Percentiles rank a stretch among this genome's conserved stretches.
phyloP scores from a whole-genome alignment of 2,797 vertebrate genomes.

The Typhlichthys eigenmanni region DNA sequence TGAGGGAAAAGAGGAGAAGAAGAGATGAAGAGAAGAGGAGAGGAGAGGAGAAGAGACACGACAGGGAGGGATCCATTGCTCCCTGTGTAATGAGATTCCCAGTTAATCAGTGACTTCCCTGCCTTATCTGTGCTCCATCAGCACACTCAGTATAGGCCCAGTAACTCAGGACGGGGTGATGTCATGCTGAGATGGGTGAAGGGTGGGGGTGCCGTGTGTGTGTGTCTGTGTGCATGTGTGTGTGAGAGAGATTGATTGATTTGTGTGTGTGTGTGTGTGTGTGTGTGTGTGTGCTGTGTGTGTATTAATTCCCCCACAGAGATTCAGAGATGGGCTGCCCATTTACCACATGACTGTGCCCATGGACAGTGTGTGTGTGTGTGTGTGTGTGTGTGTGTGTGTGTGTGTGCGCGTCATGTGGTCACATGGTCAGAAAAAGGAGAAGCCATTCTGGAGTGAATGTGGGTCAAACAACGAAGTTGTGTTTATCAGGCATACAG shows the following conservation, averaged over 20 bases:
- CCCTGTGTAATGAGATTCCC: conserved; percentile 83
- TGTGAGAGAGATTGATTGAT: conserved; percentile 25
- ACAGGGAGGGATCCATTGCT: conserved; percentile 72
- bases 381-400: conserved; percentile 23
- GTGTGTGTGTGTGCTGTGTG: conserved; percentile 37
- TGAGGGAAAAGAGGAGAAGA: conserved; percentile 37
- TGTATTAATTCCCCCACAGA: conserved; percentile 27
- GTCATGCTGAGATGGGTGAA: conserved; percentile 78
- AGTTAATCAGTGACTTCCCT: conserved; percentile 84
- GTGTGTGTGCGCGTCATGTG: conserved; percentile 19
- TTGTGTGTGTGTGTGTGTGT: conserved; percentile 13
- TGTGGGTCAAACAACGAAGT: conserved; percentile 41
- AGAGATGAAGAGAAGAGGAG: conserved; percentile 16
- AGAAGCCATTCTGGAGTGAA: neutral
- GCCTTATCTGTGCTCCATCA: conserved; percentile 78
- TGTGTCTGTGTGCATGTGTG: conserved; percentile 19
- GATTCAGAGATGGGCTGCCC: too few species aligned
- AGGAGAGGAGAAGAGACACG: conserved; percentile 41
- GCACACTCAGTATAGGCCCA: conserved; percentile 77
- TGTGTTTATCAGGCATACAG: conserved; percentile 29
- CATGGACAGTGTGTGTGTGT: conserved; percentile 19
- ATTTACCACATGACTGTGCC: too few species aligned
- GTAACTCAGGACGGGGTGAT: conserved; percentile 83
- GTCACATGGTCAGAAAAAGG: neutral
- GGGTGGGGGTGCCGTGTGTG: conserved; percentile 25